Conservation (phyloP, 2,888 invertebrate genomes). For the Drosophila greeni region DNA sequence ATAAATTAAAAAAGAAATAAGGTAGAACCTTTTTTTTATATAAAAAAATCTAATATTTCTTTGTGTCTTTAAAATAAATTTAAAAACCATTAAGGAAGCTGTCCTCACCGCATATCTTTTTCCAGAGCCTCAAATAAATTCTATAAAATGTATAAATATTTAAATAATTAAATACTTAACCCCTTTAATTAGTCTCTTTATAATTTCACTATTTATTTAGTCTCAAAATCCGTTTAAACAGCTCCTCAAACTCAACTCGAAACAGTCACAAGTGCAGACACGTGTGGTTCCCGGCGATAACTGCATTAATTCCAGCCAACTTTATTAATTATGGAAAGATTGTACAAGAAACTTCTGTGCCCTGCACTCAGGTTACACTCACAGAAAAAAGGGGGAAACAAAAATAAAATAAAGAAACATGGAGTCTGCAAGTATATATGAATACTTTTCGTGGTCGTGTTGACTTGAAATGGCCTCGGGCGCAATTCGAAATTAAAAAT, state of each 20-base stretch:
- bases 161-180: not conserved
- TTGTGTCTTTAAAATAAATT: not conserved
- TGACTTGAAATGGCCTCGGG: conserved; percentile 57
- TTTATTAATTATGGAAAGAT: conserved; percentile 10
- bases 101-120: too few relatives aligned
- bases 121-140: not conserved
- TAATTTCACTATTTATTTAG: not conserved
- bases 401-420: too few relatives aligned
- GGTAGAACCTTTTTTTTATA: not conserved
- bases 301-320: not conserved
- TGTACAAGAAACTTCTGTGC: not conserved
- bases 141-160: not conserved
- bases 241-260: not conserved
- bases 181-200: not conserved
- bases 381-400: not conserved
- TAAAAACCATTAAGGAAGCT: too few relatives aligned
- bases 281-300: not conserved
- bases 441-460: conserved; percentile 31
- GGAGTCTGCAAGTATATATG: not conserved
- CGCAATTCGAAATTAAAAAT: conserved; percentile 63
- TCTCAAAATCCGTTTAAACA: not conserved
- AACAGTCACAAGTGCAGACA: not conserved
- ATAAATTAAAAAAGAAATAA: not conserved
- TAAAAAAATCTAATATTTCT: not conserved
- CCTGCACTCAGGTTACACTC: not conserved